Base-by-base conservation (phyloP, 2,797 vertebrate genomes). In the Novumbra hubbsi region DNA sequence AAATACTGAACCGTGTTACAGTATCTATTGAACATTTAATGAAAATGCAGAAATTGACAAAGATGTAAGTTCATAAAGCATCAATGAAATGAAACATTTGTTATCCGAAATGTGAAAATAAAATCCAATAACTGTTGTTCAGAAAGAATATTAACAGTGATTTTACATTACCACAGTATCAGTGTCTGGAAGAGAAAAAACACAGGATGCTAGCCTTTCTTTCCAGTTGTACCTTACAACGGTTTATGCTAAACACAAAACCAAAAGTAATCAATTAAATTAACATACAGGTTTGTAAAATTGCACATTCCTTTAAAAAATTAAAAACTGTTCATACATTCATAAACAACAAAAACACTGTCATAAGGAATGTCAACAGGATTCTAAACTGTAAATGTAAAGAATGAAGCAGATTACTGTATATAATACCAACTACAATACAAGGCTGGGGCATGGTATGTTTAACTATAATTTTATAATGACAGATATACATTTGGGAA, bases 241-340 rank as follows among this genome's bases (percentile, higher is more conserved):
- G 9, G 19, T 19, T 30, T 70, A 17, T 50, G 28, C 45, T 52
- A 70, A 70, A 70, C 8, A 28, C 12, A 16, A 28, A 50, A 32
- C 30, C 1, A 19, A 48, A 52, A 30, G 38, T 68, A 2, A 50
- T 7, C 17, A 70, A 30, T 52, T 21, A 68, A 70, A 45, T 48
- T 16, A 70, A 52, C 48, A 49, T 32, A 52, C 19, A 52, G 9
- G 48, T 52, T 30, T 48, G 60, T 63, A 5, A 64, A 60, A 64
- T 28, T 45, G 74, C 78, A 88, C 78, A 74, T 76, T 80, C 24
- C 55, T 73, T 67, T 72, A 34, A 8, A 72, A 75, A 67, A 45
- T 2, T 4, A 41, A 3, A 41, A 16, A 30, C 6, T 17, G n/a
- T 57, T 12, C 21, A 57, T 27, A 60, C 55, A 21, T 27, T 60